phyloP scores from a whole-genome alignment of 2,797 vertebrate species.

The Poecilia picta region DNA sequence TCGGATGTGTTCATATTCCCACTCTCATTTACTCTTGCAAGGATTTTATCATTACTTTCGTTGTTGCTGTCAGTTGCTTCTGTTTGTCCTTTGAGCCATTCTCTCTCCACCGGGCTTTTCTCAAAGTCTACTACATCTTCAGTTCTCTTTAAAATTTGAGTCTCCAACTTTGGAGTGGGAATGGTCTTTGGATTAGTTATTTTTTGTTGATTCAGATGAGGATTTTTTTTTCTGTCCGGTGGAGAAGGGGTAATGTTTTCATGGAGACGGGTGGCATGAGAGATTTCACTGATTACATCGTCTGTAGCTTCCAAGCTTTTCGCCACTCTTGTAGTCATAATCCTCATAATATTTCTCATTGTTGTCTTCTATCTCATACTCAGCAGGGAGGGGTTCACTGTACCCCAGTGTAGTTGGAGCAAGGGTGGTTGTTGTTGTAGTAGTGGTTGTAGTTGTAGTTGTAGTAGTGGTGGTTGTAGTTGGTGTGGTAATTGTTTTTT shows the following conservation, averaged over 20 bases:
- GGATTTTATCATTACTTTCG: neutral
- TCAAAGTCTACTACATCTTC: constrained; percentile 10
- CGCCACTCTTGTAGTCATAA: constrained; percentile 48
- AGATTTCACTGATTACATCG: constrained; percentile 32
- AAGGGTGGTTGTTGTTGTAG: constrained; percentile 34
- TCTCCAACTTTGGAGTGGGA: constrained; percentile 18
- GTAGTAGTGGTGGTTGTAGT: constrained; percentile 34
- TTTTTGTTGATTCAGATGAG: neutral
- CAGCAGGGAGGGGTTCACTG: constrained; percentile 28
- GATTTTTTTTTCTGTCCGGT: constrained; percentile 18
- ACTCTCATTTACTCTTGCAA: constrained; percentile 8
- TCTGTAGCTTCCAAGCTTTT: constrained; percentile 37
- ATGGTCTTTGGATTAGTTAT: constrained; percentile 30
- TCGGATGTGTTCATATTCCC: neutral
- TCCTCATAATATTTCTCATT: constrained; percentile 51
- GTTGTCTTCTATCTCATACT: constrained; percentile 55
- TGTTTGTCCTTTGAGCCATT: constrained; percentile 7
- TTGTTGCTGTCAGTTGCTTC: constrained; percentile 13
- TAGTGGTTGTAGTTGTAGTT: constrained; percentile 26
- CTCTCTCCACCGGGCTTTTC: neutral
- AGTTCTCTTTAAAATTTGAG: constrained; percentile 10
- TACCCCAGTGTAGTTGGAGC: constrained; percentile 38
- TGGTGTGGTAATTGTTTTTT: constrained; percentile 42
- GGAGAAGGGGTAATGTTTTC: constrained; percentile 12
- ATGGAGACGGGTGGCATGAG: constrained; percentile 19